Evolutionary conservation across 2,797 vertebrate species (phyloP).

Genomic region (Morelia viridis): DNA sequence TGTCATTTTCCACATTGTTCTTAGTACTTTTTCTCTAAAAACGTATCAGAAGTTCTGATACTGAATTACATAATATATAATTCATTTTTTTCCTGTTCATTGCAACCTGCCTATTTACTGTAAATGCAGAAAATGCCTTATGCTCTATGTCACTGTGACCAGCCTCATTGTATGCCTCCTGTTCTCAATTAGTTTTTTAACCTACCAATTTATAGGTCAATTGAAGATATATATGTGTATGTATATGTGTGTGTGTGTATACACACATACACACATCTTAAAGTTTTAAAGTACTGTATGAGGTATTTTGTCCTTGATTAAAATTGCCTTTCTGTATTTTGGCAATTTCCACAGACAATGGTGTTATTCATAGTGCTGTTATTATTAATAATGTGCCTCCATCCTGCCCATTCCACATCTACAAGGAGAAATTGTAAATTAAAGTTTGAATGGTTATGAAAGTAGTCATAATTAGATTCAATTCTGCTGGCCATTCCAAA

Average conservation of each 20-base stretch:
- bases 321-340: not conserved
- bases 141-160: not conserved
- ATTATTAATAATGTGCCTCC: slow-evolving; percentile 4
- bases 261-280: not conserved
- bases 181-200: not conserved
- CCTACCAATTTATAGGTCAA: slow-evolving; percentile 10
- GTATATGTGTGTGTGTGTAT: no score
- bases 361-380: not conserved
- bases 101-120: not conserved
- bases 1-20: not conserved
- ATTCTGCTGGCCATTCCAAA: slow-evolving; percentile 52
- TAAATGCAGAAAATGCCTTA: slow-evolving; percentile 1
- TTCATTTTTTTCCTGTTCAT: not conserved
- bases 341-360: slow-evolving; percentile 7
- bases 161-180: not conserved
- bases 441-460: slow-evolving; percentile 13
- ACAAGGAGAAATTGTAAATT: slow-evolving; percentile 9
- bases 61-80: not conserved
- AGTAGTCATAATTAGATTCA: slow-evolving; percentile 22
- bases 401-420: not conserved
- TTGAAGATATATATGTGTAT: not conserved
- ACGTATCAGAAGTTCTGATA: not conserved
- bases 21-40: not conserved
- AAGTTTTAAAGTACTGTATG: not conserved
- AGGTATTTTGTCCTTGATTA: slow-evolving; percentile 5